A percentile compares a stretch with the other conserved stretches of the same genome.
phyloP scores from a whole-genome alignment of 2,888 invertebrate species.

The Agrotis ipsilon region DNA sequence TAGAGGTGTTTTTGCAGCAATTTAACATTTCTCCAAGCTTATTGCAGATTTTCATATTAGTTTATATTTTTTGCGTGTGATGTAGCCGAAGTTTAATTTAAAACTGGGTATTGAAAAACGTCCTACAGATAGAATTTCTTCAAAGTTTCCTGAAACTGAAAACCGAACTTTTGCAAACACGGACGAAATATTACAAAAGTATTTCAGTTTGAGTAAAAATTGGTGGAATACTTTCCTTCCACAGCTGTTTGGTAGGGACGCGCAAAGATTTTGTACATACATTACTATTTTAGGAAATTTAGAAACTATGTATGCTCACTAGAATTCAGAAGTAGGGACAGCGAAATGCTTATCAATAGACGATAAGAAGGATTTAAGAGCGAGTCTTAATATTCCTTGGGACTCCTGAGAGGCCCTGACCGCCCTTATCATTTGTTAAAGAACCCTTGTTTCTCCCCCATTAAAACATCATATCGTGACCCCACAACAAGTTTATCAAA shows the following conservation, averaged over 20 bases:
- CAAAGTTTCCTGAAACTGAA: slow-evolving; percentile 41
- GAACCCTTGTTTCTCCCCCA: background rate
- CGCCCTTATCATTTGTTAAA: background rate
- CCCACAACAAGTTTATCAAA: slow-evolving; percentile 46
- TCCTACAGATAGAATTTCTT: slow-evolving; percentile 27
- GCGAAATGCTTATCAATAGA: background rate
- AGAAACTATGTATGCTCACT: background rate
- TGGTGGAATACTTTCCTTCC: slow-evolving; percentile 34
- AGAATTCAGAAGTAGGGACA: background rate
- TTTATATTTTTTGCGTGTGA: slow-evolving; percentile 9
- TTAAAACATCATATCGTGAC: slow-evolving; percentile 33
- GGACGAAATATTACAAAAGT: slow-evolving; percentile 58
- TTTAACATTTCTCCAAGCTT: background rate
- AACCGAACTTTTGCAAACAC: slow-evolving; percentile 39
- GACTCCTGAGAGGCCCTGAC: no score
- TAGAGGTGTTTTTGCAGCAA: background rate
- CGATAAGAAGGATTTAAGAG: no score
- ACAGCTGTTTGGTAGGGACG: slow-evolving; percentile 36
- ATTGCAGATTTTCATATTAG: no score
- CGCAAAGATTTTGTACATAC: background rate
- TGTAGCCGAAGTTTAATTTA: slow-evolving; percentile 25
- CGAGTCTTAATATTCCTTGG: background rate
- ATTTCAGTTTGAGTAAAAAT: slow-evolving; percentile 46
- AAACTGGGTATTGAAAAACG: slow-evolving; percentile 33
- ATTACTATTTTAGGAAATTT: background rate